Evolutionary conservation across 2,888 invertebrate genomes (phyloP).

Genomic region (Masnerella sp.): DNA sequence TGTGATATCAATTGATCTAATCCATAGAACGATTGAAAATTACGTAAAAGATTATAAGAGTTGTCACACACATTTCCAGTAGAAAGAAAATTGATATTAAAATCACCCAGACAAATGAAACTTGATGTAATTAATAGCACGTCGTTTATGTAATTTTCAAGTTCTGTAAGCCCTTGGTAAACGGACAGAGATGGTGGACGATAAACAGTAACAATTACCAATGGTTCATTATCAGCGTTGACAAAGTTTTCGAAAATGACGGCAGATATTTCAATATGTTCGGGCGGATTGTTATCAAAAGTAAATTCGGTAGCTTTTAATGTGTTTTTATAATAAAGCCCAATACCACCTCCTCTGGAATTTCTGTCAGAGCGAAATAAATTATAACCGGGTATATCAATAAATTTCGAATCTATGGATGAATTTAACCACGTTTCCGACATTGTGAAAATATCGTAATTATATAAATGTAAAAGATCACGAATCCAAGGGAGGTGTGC

Average conservation of each 20-base stretch:
- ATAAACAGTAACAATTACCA: not conserved
- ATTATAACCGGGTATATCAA: not conserved
- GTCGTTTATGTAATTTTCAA: not conserved
- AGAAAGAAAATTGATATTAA: not conserved
- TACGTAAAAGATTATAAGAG: not conserved
- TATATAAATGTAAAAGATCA: not conserved
- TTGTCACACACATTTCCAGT: not conserved
- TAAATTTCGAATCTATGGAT: not conserved
- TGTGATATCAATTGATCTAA: not conserved
- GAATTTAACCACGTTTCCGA: constrained; percentile 3
- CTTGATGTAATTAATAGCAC: not conserved
- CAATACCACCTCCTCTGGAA: not conserved
- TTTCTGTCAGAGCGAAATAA: not conserved
- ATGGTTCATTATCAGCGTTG: not conserved
- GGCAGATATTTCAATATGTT: not conserved
- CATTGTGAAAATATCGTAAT: constrained; percentile 3
- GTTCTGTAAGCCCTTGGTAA: not conserved
- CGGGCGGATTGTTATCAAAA: not conserved
- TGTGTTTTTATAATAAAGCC: not conserved
- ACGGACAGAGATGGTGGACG: not conserved
- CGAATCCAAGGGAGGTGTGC: not conserved
- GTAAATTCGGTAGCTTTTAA: not conserved
- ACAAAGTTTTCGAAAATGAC: not conserved
- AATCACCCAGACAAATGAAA: constrained; percentile 8
- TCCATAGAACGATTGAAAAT: not conserved